A percentile compares a stretch with the other conserved stretches of the same genome.
Evolutionary conservation across 2,113 vertebrate genomes (phyloP).

Genomic region (Saguinus midas): DNA sequence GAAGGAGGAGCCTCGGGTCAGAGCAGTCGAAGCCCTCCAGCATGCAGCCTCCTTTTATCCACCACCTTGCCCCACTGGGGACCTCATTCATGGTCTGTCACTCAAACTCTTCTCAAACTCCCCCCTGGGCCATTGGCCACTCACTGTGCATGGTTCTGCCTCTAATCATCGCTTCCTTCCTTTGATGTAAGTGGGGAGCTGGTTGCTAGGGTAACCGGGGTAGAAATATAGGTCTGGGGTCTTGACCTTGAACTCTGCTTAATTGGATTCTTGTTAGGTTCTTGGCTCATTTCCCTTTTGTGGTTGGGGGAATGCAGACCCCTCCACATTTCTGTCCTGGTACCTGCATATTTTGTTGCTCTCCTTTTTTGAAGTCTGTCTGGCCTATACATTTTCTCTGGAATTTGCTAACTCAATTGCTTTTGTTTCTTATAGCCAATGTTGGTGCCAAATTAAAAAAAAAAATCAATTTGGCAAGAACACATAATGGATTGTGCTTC

Average conservation of each 20-base stretch:
- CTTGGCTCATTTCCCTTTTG: not conserved
- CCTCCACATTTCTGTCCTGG: not conserved
- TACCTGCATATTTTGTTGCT: not conserved
- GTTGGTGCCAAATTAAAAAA: not conserved
- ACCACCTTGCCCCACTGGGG: not conserved
- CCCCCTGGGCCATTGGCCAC: not conserved
- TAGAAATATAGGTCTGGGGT: not conserved
- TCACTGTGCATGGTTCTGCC: not conserved
- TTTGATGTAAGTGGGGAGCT: not conserved
- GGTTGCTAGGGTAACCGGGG: not conserved
- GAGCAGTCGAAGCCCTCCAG: not conserved
- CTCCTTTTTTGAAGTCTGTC: not conserved
- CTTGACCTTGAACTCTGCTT: not conserved
- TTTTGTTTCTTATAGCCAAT: not conserved
- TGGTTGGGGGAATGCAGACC: not conserved
- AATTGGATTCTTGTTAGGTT: not conserved
- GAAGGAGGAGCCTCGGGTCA: not conserved
- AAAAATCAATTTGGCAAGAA: not conserved
- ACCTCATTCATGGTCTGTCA: accelerated
- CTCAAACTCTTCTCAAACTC: not conserved
- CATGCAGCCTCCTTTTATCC: accelerated
- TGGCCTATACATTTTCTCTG: not conserved
- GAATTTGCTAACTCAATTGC: not conserved
- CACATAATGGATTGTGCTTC: not conserved
- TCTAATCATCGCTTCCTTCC: not conserved